A percentile compares a stretch with the other conserved stretches of the same genome.
Evolutionary conservation across 2,888 invertebrate species (phyloP).

Genomic region (Scrobipalpa costella): DNA sequence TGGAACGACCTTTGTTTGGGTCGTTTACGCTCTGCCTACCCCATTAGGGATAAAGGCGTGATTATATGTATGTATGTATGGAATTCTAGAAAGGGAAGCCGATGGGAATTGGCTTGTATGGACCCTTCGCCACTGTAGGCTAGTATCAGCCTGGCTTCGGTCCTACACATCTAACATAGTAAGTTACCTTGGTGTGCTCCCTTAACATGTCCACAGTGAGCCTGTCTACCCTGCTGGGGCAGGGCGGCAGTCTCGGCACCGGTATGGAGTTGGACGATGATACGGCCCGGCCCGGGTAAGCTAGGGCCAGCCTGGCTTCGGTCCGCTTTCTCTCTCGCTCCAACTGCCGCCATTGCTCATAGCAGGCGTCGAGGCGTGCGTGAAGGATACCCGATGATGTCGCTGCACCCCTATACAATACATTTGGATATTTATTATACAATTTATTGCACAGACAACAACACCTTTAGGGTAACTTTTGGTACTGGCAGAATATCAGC

Average conservation of each 20-base stretch:
- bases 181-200: constrained; percentile 80
- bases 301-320: constrained; percentile 87
- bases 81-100: too few species aligned
- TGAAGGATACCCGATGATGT: constrained; percentile 84
- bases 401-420: constrained; percentile 61
- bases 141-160: too few species aligned
- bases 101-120: too few species aligned
- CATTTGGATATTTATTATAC: background rate
- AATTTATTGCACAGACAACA: too few species aligned
- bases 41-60: too few species aligned
- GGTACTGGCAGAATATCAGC: too few species aligned
- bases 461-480: too few species aligned
- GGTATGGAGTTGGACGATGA: constrained; percentile 88
- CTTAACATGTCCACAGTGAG: constrained; percentile 90
- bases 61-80: too few species aligned
- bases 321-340: constrained; percentile 91
- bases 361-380: constrained; percentile 87
- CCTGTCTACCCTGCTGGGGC: constrained; percentile 88
- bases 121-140: too few species aligned
- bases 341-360: constrained; percentile 89
- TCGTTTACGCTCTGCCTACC: too few species aligned
- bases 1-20: too few species aligned
- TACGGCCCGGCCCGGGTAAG: constrained; percentile 89
- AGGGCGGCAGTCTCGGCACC: constrained; percentile 88
- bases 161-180: too few species aligned